Evolutionary conservation across 2,888 invertebrate species (phyloP).

Genomic region (Apodemia hepburni): DNA sequence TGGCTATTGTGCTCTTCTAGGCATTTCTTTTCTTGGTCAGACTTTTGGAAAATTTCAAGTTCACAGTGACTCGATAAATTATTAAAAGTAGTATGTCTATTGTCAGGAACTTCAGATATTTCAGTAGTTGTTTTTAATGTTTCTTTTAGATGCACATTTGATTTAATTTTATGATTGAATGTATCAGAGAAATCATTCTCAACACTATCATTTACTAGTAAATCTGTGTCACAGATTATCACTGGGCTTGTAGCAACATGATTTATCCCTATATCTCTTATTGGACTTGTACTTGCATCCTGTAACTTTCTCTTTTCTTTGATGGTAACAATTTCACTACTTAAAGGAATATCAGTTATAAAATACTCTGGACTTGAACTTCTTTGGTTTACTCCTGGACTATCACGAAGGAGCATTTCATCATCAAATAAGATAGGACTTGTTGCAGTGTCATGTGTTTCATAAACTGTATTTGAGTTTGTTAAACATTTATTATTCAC

Average conservation of each 20-base stretch:
- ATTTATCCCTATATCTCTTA: not conserved
- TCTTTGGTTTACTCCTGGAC: conserved; percentile 4
- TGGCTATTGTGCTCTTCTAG: conserved; percentile 48
- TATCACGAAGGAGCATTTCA: conserved; percentile 1
- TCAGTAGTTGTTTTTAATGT: conserved; percentile 4
- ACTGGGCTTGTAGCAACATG: conserved; percentile 35
- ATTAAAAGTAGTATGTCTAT: conserved; percentile 21
- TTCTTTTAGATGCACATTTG: not conserved
- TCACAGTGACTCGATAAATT: conserved; percentile 28
- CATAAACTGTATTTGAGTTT: conserved; percentile 1
- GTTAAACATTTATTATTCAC: not conserved
- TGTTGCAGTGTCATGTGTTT: conserved; percentile 14
- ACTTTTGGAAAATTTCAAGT: conserved; percentile 30
- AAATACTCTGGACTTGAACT: conserved; percentile 20
- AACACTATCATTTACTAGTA: not conserved
- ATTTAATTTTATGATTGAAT: not conserved
- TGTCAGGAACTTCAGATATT: conserved; percentile 3
- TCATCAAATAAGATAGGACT: conserved; percentile 15
- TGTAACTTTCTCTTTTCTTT: conserved; percentile 32
- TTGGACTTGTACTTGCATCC: conserved; percentile 22
- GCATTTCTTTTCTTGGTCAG: conserved; percentile 40
- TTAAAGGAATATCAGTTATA: conserved; percentile 37
- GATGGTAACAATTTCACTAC: conserved; percentile 34
- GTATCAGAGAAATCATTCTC: not conserved
- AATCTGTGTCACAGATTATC: conserved; percentile 2